Conservation (phyloP, 2,888 invertebrate genomes). For the Nipponacmea schrenckii region DNA sequence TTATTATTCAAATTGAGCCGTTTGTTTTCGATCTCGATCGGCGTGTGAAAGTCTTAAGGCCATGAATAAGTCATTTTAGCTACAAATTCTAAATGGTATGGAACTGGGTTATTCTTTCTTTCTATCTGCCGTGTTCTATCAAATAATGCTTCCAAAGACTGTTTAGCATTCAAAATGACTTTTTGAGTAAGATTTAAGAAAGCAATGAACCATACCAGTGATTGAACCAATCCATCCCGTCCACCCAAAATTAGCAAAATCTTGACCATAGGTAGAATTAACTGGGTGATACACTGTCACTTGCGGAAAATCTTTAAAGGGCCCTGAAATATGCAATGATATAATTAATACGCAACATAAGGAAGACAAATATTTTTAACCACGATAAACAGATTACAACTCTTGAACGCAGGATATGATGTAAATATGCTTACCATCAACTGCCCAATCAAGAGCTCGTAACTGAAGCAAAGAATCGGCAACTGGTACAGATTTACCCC, state of each 20-base stretch:
- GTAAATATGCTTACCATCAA: conserved; percentile 36
- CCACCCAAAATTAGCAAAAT: conserved; percentile 55
- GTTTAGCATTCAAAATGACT: too few relatives aligned
- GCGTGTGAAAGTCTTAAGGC: too few relatives aligned
- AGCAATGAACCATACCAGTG: conserved; percentile 35
- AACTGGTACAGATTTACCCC: conserved; percentile 41
- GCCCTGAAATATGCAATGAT: conserved; percentile 33
- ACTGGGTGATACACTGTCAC: conserved; percentile 51
- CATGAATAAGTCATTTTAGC: too few relatives aligned
- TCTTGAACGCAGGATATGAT: too few relatives aligned
- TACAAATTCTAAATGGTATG: too few relatives aligned
- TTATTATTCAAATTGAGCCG: too few relatives aligned
- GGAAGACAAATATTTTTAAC: background rate
- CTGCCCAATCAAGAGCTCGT: conserved; percentile 49
- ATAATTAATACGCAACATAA: background rate
- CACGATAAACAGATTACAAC: too few relatives aligned
- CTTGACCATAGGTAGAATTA: conserved; percentile 33
- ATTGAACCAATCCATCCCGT: conserved; percentile 53
- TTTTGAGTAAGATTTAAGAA: too few relatives aligned
- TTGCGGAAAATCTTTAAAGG: conserved; percentile 50
- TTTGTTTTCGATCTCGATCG: too few relatives aligned
- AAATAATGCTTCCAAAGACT: too few relatives aligned
- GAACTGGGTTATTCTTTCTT: too few relatives aligned
- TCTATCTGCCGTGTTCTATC: too few relatives aligned
- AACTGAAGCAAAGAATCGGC: conserved; percentile 46